These are phyloP conservation scores for Oryctes rhinoceros DNA, from an alignment of 1,140 invertebrate species.

Conservation along the genomic window DNA sequence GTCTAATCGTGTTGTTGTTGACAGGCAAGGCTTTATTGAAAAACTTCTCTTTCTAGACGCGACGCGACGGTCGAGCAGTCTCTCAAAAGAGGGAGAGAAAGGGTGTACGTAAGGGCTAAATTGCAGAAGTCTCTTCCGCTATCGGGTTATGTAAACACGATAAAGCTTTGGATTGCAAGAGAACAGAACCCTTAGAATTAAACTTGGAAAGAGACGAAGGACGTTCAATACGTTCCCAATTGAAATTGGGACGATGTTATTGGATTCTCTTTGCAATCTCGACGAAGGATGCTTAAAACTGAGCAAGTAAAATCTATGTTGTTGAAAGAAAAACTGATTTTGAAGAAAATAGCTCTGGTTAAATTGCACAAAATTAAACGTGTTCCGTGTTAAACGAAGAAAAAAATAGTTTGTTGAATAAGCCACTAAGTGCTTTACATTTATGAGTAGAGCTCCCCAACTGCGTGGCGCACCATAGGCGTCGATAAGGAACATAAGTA, in stretches of 20 bases:
- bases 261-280: not conserved
- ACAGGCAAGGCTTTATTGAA: slow-evolving; percentile 16
- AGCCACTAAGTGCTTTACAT: no score
- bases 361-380: no score
- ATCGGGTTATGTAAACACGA: not conserved
- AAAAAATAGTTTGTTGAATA: no score
- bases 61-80: no score
- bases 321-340: not conserved
- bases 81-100: no score
- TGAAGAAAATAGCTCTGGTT: no score
- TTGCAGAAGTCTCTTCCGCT: not conserved
- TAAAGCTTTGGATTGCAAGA: not conserved
- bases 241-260: not conserved
- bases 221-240: not conserved
- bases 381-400: no score
- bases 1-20: not conserved
- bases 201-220: not conserved
- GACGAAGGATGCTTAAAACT: not conserved
- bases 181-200: not conserved
- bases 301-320: not conserved
- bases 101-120: no score
- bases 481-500: no score
- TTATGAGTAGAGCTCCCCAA: no score
- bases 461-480: no score
- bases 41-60: not conserved